Conservation (phyloP, 64 coral and sea anemone genomes). For the Montipora efflorescens region DNA sequence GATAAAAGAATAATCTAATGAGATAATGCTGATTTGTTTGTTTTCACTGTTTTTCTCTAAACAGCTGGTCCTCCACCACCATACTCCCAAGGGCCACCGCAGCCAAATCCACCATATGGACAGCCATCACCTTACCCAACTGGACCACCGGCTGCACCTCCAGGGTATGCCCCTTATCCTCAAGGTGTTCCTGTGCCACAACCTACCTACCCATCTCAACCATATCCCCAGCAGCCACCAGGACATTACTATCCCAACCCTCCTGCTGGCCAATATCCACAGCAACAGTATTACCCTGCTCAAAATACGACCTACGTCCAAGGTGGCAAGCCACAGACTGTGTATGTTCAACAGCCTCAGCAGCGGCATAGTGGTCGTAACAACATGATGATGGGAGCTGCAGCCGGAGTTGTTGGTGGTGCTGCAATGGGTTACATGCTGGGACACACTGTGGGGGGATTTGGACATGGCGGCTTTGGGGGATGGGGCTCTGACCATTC, state of each 20-base stretch:
- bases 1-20: not conserved
- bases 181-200: conserved; percentile 55
- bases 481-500: conserved; percentile 97
- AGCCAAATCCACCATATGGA: conserved; percentile 50
- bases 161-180: conserved; percentile 59
- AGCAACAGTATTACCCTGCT: conserved; percentile 72
- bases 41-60: not conserved
- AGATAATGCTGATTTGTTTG: not conserved
- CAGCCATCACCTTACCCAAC: conserved; percentile 71
- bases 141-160: conserved; percentile 46
- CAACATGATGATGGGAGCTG: conserved; percentile 96
- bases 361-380: conserved; percentile 62
- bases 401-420: conserved; percentile 86
- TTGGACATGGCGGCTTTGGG: conserved; percentile 70
- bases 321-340: conserved; percentile 82
- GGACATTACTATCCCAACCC: conserved; percentile 56
- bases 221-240: conserved; percentile 56
- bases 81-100: conserved; percentile 35
- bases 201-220: conserved; percentile 70
- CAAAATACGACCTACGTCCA: conserved; percentile 61
- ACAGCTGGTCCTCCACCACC: conserved; percentile 71
- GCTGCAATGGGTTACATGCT: conserved; percentile 92
- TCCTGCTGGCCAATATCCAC: conserved; percentile 80
- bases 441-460: conserved; percentile 80
- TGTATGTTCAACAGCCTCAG: conserved; percentile 81